Base-by-base conservation (phyloP, 2,113 vertebrate species). In the Pitta sordida region DNA sequence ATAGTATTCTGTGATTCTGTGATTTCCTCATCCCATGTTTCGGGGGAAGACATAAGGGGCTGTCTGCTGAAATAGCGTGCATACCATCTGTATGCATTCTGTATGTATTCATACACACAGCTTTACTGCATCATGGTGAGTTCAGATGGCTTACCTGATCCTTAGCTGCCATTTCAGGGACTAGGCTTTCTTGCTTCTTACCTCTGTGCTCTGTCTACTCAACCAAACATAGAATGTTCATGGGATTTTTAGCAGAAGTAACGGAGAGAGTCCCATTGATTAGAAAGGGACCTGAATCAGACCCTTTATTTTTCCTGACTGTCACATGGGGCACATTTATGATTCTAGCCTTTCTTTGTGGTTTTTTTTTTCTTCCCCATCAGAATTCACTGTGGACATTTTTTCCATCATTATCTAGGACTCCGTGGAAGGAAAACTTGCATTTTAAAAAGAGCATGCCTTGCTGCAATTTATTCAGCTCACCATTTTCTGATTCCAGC, bases 331-430 rank as follows among this genome's bases (percentile, higher is more conserved):
- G 92, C 62, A 63, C 91, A 90, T 94, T 93, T 97, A 95, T 97
- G 97, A 78, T 91, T 92, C 10, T 60, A 53, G n/a, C 34, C 46
- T 83, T 52, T 16, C 8, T 73, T n/a, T n/a, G n/a, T n/a, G n/a
- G 53, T 53, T 39, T 43, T 48, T 53, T 58, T n/a, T 30, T 34
- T 14, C 37, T 95, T 91, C 87, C 18, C 30, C 58, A 97, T 96
- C 95, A 93, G 79, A 96, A 96, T 97, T 96, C 97, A 95, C 92
- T 64, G 92, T 84, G 85, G 94, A 86, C 75, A 81, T 90, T 96
- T 97, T 86, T 96, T 96, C 94, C 92, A 73, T 96, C 92, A 91
- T 98, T 97, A 96, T 93, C 94, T 88, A 79, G 94, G 97, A 85
- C 88, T 65, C 96, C 97, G 94, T 82, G 70, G 94, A 93, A 97